Evolutionary conservation across 2,888 invertebrate species (phyloP), one percentile per base, ranked within the genome.

Genomic region (Crioceris asparagi): DNA sequence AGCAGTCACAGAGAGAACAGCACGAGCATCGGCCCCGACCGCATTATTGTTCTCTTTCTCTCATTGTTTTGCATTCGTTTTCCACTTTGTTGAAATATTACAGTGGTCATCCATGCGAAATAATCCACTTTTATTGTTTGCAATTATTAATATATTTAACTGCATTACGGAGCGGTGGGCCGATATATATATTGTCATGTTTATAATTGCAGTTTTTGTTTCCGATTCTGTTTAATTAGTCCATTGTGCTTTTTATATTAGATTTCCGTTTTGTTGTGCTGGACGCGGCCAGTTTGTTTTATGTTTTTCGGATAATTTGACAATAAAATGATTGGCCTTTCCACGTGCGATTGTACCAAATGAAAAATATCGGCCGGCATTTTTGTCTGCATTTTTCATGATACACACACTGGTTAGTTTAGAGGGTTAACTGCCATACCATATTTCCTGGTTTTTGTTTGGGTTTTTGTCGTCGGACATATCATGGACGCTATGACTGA

Each of bases 71-170:
- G 41, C 49, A 43, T 48, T 47, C 46, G 46, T 42, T 50, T 49
- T 45, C 46, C 49, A 48, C 44, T 45, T 38, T 44, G 39, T 45
- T 53, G 54, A 53, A 55, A 55, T 54, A 55, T 53, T 46, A 50
- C 52, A 48, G 55, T 49, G 53, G 46, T 49, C 54, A 46, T 50
- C 55, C 59, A 59, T 59, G 59, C 59, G 59, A 56, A 61, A 60
- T 61, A 59, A 61, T 61, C 61, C 57, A 58, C 55, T 61, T 61
- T 61, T 61, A 61, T 61, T 61, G 61, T 60, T 61, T 56, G 60
- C 58, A 60, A 61, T 61, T 61, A 61, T 61, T 61, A 60, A 61
- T 60, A 60, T 61, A 61, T 61, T 61, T 60, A 60, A 60, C 57
- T 59, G 55, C 57, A 61, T 61, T 60, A 60, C 54, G 49, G 44